Evolutionary conservation across 2,797 vertebrate genomes (phyloP).

Genomic region (Otolemur crassicaudatus): DNA sequence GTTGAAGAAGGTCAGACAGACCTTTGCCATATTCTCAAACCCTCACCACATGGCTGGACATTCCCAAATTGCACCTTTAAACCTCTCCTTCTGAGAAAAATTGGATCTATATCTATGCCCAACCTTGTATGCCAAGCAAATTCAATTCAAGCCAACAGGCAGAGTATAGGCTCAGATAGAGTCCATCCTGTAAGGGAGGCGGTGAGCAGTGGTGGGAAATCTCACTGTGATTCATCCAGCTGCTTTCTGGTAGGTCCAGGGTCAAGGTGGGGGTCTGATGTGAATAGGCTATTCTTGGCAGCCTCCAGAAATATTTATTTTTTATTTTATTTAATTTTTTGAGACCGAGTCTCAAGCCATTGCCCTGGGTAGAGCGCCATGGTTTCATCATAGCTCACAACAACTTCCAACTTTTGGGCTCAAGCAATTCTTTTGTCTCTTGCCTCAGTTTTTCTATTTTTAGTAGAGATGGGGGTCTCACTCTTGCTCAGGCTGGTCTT

Average conservation of each 20-base stretch:
- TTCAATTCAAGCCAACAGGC: not conserved
- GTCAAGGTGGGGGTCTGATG: not conserved
- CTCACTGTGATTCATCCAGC: not conserved
- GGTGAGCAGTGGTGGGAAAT: too few relatives aligned
- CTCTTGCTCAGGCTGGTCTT: too few relatives aligned
- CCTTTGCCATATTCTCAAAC: not conserved
- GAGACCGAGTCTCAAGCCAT: too few relatives aligned
- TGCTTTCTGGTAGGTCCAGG: not conserved
- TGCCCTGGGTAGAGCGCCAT: too few relatives aligned
- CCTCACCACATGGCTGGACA: not conserved
- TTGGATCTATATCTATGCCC: not conserved
- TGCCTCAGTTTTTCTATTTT: too few relatives aligned
- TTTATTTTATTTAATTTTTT: too few relatives aligned
- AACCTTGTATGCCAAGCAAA: not conserved
- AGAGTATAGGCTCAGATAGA: not conserved
- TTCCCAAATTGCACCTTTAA: not conserved
- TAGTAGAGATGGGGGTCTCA: too few relatives aligned
- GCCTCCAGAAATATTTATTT: not conserved
- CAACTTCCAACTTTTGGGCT: too few relatives aligned
- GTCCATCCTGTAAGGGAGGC: not conserved
- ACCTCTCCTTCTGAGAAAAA: not conserved
- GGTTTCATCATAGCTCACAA: too few relatives aligned
- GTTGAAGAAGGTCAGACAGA: not conserved
- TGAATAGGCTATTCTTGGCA: not conserved
- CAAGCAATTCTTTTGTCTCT: too few relatives aligned